These are phyloP conservation scores for Cryptoleucopteryx plumbea DNA, from an alignment of 2,113 vertebrate species.

Conservation along the genomic window DNA sequence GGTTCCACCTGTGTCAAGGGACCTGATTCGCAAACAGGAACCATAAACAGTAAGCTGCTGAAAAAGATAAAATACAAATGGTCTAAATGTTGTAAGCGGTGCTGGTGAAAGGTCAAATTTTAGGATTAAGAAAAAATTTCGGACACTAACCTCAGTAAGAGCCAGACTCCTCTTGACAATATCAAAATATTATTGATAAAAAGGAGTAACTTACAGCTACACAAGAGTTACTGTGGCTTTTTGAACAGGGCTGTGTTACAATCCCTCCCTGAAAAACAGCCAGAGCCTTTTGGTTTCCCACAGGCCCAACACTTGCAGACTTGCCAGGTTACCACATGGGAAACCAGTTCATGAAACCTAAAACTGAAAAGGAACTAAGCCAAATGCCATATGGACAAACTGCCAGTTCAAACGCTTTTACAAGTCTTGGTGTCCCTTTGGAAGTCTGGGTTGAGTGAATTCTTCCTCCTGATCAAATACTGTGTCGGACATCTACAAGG, in stretches of 20 bases:
- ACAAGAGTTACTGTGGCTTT: not conserved
- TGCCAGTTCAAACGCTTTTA: not conserved
- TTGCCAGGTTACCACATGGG: conserved; percentile 34
- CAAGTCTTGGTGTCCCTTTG: not conserved
- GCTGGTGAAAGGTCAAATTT: not conserved
- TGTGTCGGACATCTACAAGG: conserved; percentile 16
- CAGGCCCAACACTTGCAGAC: not conserved
- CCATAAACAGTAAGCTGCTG: not conserved
- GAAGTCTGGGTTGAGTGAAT: conserved; percentile 16
- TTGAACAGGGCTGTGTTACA: not conserved
- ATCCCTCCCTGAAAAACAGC: not conserved
- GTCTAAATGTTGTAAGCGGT: not conserved
- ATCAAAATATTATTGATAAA: not conserved
- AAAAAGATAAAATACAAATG: not conserved
- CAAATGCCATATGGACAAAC: conserved; percentile 48
- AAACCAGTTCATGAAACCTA: conserved; percentile 18
- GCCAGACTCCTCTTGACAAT: not conserved
- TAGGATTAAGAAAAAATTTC: not conserved
- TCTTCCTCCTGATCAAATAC: not conserved
- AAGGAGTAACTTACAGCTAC: not conserved
- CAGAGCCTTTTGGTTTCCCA: not conserved
- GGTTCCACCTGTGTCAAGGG: not conserved
- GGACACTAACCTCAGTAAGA: not conserved
- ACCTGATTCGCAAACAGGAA: not conserved
- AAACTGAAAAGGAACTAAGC: conserved; percentile 10